Percentiles rank a stretch among this genome's conserved stretches.
Conservation (phyloP, 2,113 vertebrate genomes). For the Corapipo altera region DNA sequence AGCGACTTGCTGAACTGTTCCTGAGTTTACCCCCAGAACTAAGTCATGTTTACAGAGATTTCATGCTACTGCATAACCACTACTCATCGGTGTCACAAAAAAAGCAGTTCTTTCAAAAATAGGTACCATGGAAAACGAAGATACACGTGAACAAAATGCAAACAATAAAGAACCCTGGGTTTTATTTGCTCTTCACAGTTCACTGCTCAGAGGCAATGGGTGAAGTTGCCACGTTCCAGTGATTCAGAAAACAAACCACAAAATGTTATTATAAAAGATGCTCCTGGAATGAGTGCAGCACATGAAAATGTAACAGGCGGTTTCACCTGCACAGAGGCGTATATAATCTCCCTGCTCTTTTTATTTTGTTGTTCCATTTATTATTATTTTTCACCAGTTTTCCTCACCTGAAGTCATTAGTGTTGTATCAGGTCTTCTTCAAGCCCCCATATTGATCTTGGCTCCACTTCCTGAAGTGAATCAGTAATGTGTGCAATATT, state of each 20-base stretch:
- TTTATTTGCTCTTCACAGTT: slow-evolving; percentile 52
- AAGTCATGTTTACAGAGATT: background rate
- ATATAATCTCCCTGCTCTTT: background rate
- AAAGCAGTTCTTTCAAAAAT: background rate
- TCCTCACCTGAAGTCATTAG: background rate
- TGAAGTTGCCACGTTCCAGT: slow-evolving; percentile 40
- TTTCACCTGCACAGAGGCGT: background rate
- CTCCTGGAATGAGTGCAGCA: background rate
- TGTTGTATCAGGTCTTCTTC: background rate
- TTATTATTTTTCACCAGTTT: background rate
- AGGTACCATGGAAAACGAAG: background rate
- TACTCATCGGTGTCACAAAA: background rate
- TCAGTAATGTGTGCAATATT: background rate
- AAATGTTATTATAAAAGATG: background rate
- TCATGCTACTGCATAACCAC: background rate
- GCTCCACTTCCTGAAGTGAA: background rate
- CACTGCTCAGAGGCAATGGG: slow-evolving; percentile 45
- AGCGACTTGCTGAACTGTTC: background rate
- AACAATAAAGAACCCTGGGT: background rate
- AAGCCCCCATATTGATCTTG: background rate
- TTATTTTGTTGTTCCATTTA: background rate
- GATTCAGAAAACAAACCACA: slow-evolving; percentile 14
- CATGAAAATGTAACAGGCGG: background rate
- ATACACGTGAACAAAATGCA: background rate
- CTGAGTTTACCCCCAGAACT: background rate